Conservation (phyloP, 2,113 vertebrate species). For the human (Homo sapiens) region GRCh38 chr3:102747501-102748000, state of each 20-base stretch:
- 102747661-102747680: conserved; percentile 3
- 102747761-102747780: neutral
- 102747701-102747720: neutral
- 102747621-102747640: neutral
- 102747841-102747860: neutral
- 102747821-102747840: neutral
- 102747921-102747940: no score
- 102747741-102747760: neutral
- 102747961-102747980: no score
- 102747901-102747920: no score
- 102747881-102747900: neutral
- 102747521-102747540: neutral
- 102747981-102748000: no score
- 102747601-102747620: neutral
- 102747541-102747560: neutral
- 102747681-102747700: conserved; percentile 13
- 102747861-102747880: neutral
- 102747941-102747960: no score
- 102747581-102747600: neutral
- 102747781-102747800: neutral
- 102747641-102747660: neutral
- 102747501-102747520: neutral
- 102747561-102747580: neutral
- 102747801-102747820: neutral
- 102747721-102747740: neutral